Percentiles rank a stretch among this genome's conserved stretches.
Evolutionary conservation across 2,888 invertebrate genomes (phyloP).

Genomic region (Biston stratarius): DNA sequence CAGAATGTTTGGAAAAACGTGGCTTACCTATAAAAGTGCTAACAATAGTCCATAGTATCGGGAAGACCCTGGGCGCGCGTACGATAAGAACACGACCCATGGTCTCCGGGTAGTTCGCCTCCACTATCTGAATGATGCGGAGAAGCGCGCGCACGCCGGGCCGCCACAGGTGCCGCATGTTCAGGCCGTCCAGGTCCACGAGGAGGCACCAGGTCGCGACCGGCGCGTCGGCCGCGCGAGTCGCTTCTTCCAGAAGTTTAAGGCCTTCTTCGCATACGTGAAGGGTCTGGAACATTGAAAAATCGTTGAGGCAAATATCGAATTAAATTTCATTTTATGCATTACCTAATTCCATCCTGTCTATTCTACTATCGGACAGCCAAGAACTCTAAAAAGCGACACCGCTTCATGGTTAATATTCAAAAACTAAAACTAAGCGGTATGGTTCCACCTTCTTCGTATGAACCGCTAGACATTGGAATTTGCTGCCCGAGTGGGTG

Average conservation of each 20-base stretch:
- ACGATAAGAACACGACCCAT: conserved; percentile 96
- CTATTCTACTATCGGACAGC: too few relatives aligned
- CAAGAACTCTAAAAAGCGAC: too few relatives aligned
- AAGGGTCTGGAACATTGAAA: conserved; percentile 86
- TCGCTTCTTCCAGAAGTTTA: conserved; percentile 94
- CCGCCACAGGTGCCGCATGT: conserved; percentile 98
- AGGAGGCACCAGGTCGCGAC: conserved; percentile 96
- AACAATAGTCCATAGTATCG: conserved; percentile 97
- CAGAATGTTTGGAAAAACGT: not conserved
- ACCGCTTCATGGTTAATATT: too few relatives aligned
- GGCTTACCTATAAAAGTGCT: conserved; percentile 94
- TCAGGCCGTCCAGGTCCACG: conserved; percentile 96
- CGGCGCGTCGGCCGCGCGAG: conserved; percentile 92
- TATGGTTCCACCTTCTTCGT: too few relatives aligned
- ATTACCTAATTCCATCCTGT: too few relatives aligned
- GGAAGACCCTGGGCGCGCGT: conserved; percentile 96
- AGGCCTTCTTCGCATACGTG: conserved; percentile 97
- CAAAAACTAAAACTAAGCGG: too few relatives aligned
- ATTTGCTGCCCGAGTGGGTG: too few relatives aligned
- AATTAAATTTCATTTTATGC: not conserved
- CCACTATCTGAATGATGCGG: conserved; percentile 90
- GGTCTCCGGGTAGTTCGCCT: conserved; percentile 98
- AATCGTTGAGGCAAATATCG: not conserved
- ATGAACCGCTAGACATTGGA: too few relatives aligned
- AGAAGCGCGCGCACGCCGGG: conserved; percentile 93